Evolutionary conservation across 2,888 invertebrate genomes (phyloP).

Genomic region (Bombylius major): DNA sequence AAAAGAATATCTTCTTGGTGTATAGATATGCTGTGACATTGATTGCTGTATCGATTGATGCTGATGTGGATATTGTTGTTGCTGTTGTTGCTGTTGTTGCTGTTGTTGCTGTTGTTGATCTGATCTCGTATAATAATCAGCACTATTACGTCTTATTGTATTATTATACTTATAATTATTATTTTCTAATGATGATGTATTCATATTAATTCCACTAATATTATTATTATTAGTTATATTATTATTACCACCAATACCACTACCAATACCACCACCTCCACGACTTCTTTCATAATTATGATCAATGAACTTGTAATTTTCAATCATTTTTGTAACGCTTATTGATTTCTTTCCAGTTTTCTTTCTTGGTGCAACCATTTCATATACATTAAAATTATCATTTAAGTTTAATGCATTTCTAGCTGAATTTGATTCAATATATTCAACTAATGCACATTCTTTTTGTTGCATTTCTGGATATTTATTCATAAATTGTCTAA

Average conservation of each 20-base stretch:
- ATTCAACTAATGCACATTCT: conserved; percentile 84
- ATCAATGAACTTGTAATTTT: conserved; percentile 47
- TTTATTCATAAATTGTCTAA: conserved; percentile 80
- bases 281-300: conserved; percentile 32
- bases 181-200: not conserved
- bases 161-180: conserved; percentile 10
- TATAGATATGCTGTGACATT: conserved; percentile 14
- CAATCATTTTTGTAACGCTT: conserved; percentile 44
- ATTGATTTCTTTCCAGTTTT: conserved; percentile 50
- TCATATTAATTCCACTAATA: not conserved
- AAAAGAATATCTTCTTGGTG: conserved; percentile 8
- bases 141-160: conserved; percentile 22
- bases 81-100: conserved; percentile 14
- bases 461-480: conserved; percentile 77
- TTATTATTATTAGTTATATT: not conserved
- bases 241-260: not conserved
- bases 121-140: conserved; percentile 37
- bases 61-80: conserved; percentile 11
- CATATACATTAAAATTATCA: conserved; percentile 56
- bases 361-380: conserved; percentile 67
- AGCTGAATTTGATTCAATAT: conserved; percentile 75
- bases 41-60: conserved; percentile 11
- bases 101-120: conserved; percentile 25
- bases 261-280: conserved; percentile 31
- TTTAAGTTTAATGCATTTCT: conserved; percentile 61